A percentile compares a stretch with the other conserved stretches of the same genome.
phyloP scores from a whole-genome alignment of 2,888 invertebrate genomes.

The Itoplectis maculator region DNA sequence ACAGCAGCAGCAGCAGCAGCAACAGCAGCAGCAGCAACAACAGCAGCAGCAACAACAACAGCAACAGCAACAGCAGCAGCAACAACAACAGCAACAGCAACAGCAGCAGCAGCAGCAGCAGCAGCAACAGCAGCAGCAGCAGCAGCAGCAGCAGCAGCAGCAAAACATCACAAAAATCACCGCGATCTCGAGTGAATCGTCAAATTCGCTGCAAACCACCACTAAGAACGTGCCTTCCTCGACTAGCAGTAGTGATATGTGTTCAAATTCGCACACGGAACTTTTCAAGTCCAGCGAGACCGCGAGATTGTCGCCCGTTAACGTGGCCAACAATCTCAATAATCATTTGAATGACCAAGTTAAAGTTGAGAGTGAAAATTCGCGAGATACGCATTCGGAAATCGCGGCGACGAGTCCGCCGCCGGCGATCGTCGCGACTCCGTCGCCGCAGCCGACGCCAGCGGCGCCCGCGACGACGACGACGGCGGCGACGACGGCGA shows the following conservation, averaged over 20 bases:
- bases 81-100: constrained; percentile 61
- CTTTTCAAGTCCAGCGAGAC: constrained; percentile 79
- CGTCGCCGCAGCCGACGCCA: constrained; percentile 81
- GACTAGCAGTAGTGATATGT: constrained; percentile 83
- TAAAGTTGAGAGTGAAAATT: constrained; percentile 68
- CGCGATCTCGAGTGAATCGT: constrained; percentile 67
- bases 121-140: constrained; percentile 1
- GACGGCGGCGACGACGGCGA: constrained; percentile 65
- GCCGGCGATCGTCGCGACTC: constrained; percentile 77
- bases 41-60: constrained; percentile 77
- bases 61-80: constrained; percentile 48
- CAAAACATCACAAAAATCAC: constrained; percentile 59
- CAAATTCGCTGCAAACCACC: constrained; percentile 84
- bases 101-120: constrained; percentile 62
- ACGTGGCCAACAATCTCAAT: constrained; percentile 77
- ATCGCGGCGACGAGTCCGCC: constrained; percentile 37
- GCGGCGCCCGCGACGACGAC: constrained; percentile 82
- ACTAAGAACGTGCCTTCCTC: constrained; percentile 84
- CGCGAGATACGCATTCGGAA: constrained; percentile 67
- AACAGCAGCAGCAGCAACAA: too few relatives aligned
- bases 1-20: constrained; percentile 18
- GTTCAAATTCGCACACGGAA: constrained; percentile 83
- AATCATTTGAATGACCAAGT: constrained; percentile 76
- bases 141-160: constrained; percentile 18
- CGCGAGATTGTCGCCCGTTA: constrained; percentile 77